Evolutionary conservation across 1,140 invertebrate species (phyloP).

Genomic region (Teleopsis dalmanni): DNA sequence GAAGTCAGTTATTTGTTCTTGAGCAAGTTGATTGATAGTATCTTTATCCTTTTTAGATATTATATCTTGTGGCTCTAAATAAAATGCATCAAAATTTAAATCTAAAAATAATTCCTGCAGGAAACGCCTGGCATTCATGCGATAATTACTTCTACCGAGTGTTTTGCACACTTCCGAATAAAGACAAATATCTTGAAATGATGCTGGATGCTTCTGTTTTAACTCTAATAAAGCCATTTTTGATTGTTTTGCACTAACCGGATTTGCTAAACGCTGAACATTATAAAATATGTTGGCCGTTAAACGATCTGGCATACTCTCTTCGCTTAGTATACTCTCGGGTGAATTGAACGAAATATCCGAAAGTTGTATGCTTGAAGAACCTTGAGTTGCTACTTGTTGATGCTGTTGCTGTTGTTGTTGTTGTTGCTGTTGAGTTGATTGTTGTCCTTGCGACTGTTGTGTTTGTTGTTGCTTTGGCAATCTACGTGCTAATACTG

Average conservation of each 20-base stretch:
- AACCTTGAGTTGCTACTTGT: conserved; percentile 8
- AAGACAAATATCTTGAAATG: conserved; percentile 82
- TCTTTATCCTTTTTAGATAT: conserved; percentile 21
- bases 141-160: conserved; percentile 70
- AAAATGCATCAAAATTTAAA: conserved; percentile 60
- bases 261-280: conserved; percentile 60
- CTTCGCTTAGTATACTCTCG: conserved; percentile 40
- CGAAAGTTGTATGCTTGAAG: conserved; percentile 18
- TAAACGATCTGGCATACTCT: conserved; percentile 35
- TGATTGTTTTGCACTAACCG: conserved; percentile 58
- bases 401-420: neutral
- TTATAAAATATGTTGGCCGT: conserved; percentile 54
- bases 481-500: neutral
- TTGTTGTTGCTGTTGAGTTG: neutral
- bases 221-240: conserved; percentile 63
- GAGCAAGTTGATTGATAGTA: neutral
- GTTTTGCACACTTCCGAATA: conserved; percentile 86
- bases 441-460: neutral
- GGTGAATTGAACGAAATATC: conserved; percentile 40
- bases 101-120: conserved; percentile 93
- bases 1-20: too few species aligned
- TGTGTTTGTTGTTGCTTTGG: neutral
- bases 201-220: conserved; percentile 76
- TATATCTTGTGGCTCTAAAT: conserved; percentile 45
- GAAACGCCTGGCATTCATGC: conserved; percentile 75